Conservation (phyloP, 1,140 invertebrate species). For the Heliconius hewitsoni region DNA sequence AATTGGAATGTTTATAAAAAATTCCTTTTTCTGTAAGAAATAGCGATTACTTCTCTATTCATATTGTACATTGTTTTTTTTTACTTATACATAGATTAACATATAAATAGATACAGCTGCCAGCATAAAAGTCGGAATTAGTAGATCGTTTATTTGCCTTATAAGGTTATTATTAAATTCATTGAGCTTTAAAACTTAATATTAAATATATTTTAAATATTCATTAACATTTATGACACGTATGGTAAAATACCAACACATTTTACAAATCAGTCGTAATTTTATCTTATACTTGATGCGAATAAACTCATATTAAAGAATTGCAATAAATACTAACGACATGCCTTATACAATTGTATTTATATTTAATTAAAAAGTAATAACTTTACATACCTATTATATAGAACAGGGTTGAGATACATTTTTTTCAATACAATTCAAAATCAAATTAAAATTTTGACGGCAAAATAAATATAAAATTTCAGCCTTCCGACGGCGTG, state of each 20-base stretch:
- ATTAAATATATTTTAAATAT: no score
- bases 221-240: no score
- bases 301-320: not conserved
- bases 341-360: not conserved
- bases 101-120: slow-evolving; percentile 3
- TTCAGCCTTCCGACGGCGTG: not conserved
- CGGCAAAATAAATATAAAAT: not conserved
- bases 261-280: no score
- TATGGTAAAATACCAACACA: no score
- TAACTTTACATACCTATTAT: not conserved
- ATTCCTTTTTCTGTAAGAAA: no score
- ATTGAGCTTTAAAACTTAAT: not conserved
- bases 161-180: not conserved
- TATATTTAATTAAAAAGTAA: not conserved
- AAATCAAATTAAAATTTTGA: not conserved
- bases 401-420: not conserved
- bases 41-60: not conserved
- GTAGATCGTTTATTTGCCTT: not conserved
- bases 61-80: not conserved
- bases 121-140: not conserved
- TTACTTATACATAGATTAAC: not conserved
- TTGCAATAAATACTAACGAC: not conserved
- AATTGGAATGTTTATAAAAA: no score
- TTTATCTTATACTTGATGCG: not conserved
- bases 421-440: not conserved